Evolutionary conservation across 2,888 invertebrate genomes (phyloP).

Genomic region (Andricus curvator): DNA sequence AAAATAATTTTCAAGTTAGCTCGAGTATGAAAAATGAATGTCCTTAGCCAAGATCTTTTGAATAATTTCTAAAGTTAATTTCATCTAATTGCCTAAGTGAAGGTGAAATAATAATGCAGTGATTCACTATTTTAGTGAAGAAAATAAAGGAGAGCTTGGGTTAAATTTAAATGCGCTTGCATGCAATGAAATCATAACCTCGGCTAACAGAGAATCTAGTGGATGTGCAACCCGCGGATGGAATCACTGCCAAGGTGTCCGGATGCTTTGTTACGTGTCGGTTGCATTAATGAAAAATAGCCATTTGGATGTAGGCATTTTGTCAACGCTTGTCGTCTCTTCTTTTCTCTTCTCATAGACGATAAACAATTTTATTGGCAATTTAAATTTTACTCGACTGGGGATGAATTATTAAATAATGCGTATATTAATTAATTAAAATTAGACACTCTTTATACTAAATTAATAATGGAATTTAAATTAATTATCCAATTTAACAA

Average conservation of each 20-base stretch:
- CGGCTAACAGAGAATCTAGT: conserved; percentile 59
- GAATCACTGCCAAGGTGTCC: conserved; percentile 61
- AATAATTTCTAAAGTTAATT: background rate
- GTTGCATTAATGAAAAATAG: conserved; percentile 21
- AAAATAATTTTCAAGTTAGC: no score
- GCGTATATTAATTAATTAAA: no score
- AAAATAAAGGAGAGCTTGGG: conserved; percentile 6
- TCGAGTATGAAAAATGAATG: no score
- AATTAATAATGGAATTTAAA: no score
- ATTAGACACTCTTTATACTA: no score
- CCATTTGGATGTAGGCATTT: background rate
- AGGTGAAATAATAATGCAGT: conserved; percentile 44
- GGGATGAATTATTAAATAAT: no score
- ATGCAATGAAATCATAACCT: conserved; percentile 60
- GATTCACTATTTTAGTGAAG: conserved; percentile 47
- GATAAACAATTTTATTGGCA: background rate
- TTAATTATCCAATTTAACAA: no score
- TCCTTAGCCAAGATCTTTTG: background rate
- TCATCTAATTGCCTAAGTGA: background rate
- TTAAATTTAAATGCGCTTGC: conserved; percentile 53
- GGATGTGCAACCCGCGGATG: conserved; percentile 43
- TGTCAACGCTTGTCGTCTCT: background rate
- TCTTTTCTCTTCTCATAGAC: background rate
- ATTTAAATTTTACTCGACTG: background rate
- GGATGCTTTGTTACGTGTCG: conserved; percentile 27